These are phyloP conservation scores for Andrena trimmerana DNA, from an alignment of 2,888 invertebrate species.

Conservation along the genomic window DNA sequence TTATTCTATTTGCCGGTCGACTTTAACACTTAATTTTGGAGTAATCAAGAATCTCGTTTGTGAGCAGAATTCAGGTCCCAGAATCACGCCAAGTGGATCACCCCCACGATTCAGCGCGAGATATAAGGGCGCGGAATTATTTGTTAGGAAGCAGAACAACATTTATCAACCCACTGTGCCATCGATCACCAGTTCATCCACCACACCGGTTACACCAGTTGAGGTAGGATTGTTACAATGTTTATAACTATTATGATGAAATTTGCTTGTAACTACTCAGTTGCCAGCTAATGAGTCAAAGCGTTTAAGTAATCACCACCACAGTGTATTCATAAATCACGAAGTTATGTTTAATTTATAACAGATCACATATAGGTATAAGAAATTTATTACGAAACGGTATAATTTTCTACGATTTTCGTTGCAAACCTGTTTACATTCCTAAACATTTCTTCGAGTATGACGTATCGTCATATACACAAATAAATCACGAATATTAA, in stretches of 20 bases:
- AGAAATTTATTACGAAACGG: background rate
- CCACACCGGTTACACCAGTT: conserved; percentile 76
- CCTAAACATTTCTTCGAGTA: too few relatives aligned
- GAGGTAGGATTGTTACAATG: conserved; percentile 76
- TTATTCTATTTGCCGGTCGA: background rate
- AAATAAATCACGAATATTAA: too few relatives aligned
- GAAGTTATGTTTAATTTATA: background rate
- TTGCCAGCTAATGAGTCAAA: background rate
- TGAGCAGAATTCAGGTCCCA: conserved; percentile 78
- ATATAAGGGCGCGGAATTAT: conserved; percentile 83
- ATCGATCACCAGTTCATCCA: conserved; percentile 76
- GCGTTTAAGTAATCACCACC: background rate
- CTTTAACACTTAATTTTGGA: conserved; percentile 1
- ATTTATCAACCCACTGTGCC: conserved; percentile 77
- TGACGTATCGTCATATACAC: too few relatives aligned
- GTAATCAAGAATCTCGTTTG: conserved; percentile 10
- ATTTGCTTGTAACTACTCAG: background rate
- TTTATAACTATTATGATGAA: background rate
- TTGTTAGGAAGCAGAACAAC: conserved; percentile 78
- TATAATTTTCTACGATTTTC: background rate
- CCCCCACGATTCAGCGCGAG: conserved; percentile 82
- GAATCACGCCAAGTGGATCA: conserved; percentile 81
- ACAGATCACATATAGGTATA: background rate
- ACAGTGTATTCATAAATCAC: background rate
- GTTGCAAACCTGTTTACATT: background rate